A percentile compares a stretch with the other conserved stretches of the same genome.
phyloP scores from a whole-genome alignment of 2,797 vertebrate species.

The Pelochelys cantorii region DNA sequence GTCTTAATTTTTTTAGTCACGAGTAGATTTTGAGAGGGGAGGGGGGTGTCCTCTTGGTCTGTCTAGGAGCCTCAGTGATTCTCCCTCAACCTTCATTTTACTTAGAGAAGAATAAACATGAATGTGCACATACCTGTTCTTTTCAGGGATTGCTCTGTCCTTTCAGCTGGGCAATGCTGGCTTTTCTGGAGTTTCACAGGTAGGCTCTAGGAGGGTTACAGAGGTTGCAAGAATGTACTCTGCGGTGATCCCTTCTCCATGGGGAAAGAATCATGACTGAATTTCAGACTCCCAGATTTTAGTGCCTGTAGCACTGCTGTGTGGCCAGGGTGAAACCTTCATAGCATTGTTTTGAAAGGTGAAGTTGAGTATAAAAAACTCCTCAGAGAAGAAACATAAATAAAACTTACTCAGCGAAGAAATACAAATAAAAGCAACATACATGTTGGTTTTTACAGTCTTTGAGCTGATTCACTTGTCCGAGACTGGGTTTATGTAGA shows the following conservation, averaged over 20 bases:
- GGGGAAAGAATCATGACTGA: not conserved
- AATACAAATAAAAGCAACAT: not conserved
- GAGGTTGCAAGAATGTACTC: not conserved
- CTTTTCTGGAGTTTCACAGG: rapidly evolving
- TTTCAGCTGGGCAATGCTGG: not conserved
- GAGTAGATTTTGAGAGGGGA: not conserved
- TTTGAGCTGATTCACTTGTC: constrained; percentile 32
- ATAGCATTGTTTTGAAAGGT: not conserved
- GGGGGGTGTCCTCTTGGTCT: not conserved
- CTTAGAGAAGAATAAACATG: not conserved
- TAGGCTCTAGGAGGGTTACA: rapidly evolving
- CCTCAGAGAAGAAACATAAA: not conserved
- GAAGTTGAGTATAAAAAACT: not conserved
- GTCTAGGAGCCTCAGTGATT: not conserved
- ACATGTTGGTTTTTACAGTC: not conserved
- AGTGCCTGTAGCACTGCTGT: rapidly evolving
- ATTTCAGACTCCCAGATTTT: not conserved
- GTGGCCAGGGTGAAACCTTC: not conserved
- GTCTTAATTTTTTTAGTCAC: not conserved
- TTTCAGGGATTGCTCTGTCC: no score
- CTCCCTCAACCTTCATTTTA: rapidly evolving
- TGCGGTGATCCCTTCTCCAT: not conserved
- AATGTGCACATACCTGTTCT: no score
- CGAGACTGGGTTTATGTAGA: not conserved
- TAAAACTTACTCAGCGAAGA: rapidly evolving